phyloP scores from a whole-genome alignment of 1,140 invertebrate genomes.

The Macrobrachium nipponense region DNA sequence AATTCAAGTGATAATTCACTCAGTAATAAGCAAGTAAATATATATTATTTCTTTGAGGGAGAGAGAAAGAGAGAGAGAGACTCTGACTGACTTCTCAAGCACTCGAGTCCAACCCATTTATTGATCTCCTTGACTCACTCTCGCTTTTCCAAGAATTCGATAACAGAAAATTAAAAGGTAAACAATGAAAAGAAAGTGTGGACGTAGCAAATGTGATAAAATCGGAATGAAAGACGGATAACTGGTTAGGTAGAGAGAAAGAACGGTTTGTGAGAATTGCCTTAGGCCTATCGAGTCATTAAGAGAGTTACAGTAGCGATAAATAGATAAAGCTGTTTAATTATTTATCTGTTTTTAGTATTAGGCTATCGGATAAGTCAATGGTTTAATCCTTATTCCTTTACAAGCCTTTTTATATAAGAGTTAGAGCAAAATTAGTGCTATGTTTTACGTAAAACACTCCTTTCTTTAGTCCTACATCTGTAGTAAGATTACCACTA shows the following conservation, averaged over 20 bases:
- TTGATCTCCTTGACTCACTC: no score
- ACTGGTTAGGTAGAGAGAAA: background rate
- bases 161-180: background rate
- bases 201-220: background rate
- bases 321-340: no score
- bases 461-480: no score
- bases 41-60: background rate
- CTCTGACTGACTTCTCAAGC: background rate
- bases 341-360: no score
- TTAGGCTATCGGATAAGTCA: no score
- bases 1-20: background rate
- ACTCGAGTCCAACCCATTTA: no score
- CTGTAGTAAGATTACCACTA: no score
- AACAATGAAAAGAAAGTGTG: background rate
- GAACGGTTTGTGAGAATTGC: no score
- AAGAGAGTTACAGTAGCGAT: background rate
- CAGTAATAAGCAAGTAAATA: background rate
- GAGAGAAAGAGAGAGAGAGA: slow-evolving; percentile 14
- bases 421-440: no score
- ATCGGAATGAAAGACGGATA: background rate
- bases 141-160: background rate
- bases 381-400: no score
- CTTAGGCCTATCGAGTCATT: background rate
- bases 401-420: no score
- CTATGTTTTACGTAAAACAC: no score